These are phyloP conservation scores for Lutra lutra DNA, from an alignment of 2,797 vertebrate genomes.

Conservation along the genomic window DNA sequence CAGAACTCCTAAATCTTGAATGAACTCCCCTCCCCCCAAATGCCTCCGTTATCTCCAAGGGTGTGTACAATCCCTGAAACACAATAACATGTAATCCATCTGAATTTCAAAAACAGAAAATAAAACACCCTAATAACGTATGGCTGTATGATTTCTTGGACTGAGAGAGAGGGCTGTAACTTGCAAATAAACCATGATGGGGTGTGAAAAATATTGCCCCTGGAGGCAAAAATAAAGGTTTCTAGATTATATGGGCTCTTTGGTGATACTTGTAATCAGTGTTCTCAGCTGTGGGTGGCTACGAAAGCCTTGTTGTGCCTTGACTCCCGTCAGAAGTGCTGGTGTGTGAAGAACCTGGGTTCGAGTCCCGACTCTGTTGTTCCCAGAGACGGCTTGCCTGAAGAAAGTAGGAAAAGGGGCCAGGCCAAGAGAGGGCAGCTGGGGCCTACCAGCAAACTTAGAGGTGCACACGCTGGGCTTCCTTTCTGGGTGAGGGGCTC, in stretches of 20 bases:
- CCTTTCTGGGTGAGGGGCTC: background rate
- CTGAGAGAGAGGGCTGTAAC: background rate
- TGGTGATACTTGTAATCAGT: background rate
- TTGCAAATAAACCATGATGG: background rate
- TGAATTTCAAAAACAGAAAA: background rate
- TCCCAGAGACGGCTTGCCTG: background rate
- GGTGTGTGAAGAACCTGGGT: background rate
- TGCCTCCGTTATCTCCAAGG: background rate
- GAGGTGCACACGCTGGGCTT: background rate
- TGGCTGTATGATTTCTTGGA: background rate
- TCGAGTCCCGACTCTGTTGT: background rate
- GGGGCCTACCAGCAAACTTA: background rate
- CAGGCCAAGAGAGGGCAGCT: background rate
- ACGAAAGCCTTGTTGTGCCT: background rate
- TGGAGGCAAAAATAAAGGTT: background rate
- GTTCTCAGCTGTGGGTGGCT: background rate
- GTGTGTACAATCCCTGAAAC: background rate
- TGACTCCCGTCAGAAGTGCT: accelerated
- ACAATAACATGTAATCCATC: background rate
- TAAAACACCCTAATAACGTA: background rate
- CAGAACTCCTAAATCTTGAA: background rate
- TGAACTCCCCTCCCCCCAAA: no score
- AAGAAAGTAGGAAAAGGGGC: background rate
- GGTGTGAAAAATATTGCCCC: background rate
- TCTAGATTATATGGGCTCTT: background rate